Base-by-base conservation (phyloP, 2,113 vertebrate species). In the Sciurus niger region DNA sequence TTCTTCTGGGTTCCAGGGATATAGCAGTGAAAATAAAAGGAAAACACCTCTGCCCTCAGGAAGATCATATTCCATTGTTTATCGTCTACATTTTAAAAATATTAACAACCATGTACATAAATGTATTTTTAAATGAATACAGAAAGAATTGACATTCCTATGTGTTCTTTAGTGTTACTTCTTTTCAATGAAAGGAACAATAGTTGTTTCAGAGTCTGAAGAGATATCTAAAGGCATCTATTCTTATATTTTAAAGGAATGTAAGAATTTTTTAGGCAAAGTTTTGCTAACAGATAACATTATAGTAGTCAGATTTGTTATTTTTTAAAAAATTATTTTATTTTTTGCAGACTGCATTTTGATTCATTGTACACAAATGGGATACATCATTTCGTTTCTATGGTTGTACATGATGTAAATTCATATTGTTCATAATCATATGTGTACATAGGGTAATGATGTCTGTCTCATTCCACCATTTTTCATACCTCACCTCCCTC, bases 111-210 rank as follows among this genome's bases (percentile, higher is more conserved):
- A 65, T 58, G 37, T 10, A 9, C 53, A 51, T 68, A 34, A 43
- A 40, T 68, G 6, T 40, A 17, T 93, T 53, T 84, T 94, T 95
- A 82, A 93, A 82, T 92, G 32, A 14, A 60, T 34, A 6, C 48
- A 60, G 43, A 60, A 93, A 85, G 24, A 67, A 6, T 82, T 72
- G 67, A 24, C 53, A 77, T 24, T 32, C 32, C 7, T 65, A 9
- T 87, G 84, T 96, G 30, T 93, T 80, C 74, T 73, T 95, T 95
- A 17, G 24, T 91, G 18, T 83, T 93, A 28, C 6, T 51, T 92
- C 46, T 78, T 88, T 90, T 43, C 80, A 20, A 67, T 60, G 46
- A 82, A 85, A 93, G 73, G 22, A 89, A 83, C 4, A 55, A 63
- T 51, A 20, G 6, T 84, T 68, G 10, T 92, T 76, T 93, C 14